A percentile compares a stretch with the other conserved stretches of the same genome.
Evolutionary conservation across 1,140 invertebrate genomes (phyloP).

Genomic region (Bicyclus anynana): DNA sequence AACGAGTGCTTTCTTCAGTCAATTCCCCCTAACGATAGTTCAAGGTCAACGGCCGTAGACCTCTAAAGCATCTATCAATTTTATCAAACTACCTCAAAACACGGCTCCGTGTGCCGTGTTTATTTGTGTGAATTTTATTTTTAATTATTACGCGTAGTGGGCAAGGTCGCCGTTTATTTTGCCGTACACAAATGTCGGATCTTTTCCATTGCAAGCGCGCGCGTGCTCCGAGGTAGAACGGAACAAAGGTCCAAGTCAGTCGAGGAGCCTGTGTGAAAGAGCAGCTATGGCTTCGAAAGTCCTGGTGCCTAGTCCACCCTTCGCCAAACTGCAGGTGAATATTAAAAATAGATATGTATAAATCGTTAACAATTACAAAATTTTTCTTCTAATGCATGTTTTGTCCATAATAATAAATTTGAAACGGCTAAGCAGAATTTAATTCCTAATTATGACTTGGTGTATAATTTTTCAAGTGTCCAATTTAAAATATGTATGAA

Average conservation of each 20-base stretch:
- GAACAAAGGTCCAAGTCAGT: conserved; percentile 35
- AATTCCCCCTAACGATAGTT: conserved; percentile 43
- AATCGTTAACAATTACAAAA: too few species aligned
- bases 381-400: too few species aligned
- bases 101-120: conserved; percentile 33
- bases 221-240: conserved; percentile 48
- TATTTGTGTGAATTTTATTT: conserved; percentile 57
- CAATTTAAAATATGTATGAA: neutral
- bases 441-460: too few species aligned
- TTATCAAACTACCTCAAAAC: conserved; percentile 40
- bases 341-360: neutral
- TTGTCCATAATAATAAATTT: too few species aligned
- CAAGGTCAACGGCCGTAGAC: conserved; percentile 50
- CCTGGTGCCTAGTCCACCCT: conserved; percentile 58
- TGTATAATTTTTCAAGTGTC: too few species aligned
- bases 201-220: conserved; percentile 48
- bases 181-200: conserved; percentile 56
- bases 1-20: conserved; percentile 38
- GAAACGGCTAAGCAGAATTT: too few species aligned
- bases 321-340: conserved; percentile 58
- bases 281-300: conserved; percentile 67
- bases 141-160: conserved; percentile 63
- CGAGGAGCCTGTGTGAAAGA: conserved; percentile 9
- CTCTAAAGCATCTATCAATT: conserved; percentile 9
- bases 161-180: conserved; percentile 48